Conservation (phyloP, 2,113 vertebrate genomes). For the Poeciliopsis turrubarensis region DNA sequence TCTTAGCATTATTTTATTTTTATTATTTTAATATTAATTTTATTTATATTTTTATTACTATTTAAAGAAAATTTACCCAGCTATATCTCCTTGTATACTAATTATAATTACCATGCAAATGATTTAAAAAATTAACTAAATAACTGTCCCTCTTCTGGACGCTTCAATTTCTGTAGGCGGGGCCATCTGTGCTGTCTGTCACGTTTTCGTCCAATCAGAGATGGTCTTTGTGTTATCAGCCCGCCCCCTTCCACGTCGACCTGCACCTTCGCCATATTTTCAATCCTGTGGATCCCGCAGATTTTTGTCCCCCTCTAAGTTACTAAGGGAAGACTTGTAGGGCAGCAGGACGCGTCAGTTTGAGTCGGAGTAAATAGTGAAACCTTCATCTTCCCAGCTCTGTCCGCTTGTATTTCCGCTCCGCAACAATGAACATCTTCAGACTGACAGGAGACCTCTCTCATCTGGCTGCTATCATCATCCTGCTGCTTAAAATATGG, state of each 20-base stretch:
- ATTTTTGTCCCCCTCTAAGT: slow-evolving; percentile 25
- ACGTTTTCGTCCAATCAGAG: slow-evolving; percentile 49
- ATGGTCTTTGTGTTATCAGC: neutral
- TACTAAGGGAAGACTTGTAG: neutral
- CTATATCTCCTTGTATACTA: neutral
- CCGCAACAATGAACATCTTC: slow-evolving; percentile 89
- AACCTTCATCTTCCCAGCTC: neutral
- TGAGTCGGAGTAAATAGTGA: neutral
- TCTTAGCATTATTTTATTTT: too few relatives aligned
- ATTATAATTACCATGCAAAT: neutral
- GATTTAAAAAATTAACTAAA: too few relatives aligned
- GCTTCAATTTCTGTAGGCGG: slow-evolving; percentile 23
- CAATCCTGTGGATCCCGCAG: slow-evolving; percentile 24
- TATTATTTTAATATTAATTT: too few relatives aligned
- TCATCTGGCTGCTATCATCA: slow-evolving; percentile 96
- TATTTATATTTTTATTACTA: too few relatives aligned
- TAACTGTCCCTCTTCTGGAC: neutral
- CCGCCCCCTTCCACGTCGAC: slow-evolving; percentile 81
- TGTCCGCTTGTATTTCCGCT: neutral
- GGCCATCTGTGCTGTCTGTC: slow-evolving; percentile 11
- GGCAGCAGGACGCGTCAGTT: neutral
- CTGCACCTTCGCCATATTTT: slow-evolving; percentile 75
- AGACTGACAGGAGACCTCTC: slow-evolving; percentile 93
- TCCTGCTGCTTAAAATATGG: slow-evolving; percentile 97
- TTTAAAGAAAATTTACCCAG: too few relatives aligned